Base-by-base conservation (phyloP, 2,888 invertebrate genomes). In the Eristalis arbustorum region DNA sequence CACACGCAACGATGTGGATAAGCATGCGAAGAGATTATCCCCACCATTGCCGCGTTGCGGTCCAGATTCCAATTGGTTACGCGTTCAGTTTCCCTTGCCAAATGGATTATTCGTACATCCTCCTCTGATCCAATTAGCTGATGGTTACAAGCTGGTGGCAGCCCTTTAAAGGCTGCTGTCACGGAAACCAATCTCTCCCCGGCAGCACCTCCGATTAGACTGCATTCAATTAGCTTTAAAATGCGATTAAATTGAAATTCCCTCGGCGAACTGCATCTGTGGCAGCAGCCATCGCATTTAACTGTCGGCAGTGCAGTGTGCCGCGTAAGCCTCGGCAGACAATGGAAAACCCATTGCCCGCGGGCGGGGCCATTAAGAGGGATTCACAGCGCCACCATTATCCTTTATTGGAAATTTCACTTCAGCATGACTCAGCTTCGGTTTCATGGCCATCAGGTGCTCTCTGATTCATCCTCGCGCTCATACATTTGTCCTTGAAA, bases 201-300 rank as follows among this genome's bases (percentile, higher is more conserved):
- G 13, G n/a, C 25, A 40, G 6, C 23, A 14, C 34, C 11, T 42
- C 31, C 56, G 56, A 23, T 62, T 62, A n/a, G 10, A 73, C 40
- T 68, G 67, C 72, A 72, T 68, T 73, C 68, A 66, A 83, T 72
- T 56, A 49, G 68, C 68, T 68, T 68, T 68, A 73, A 78, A 34
- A 56, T 57, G 42, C 77, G 68, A 83, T 83, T 83, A 66, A 83
- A 73, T 18, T n/a, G 22, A 25, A 59, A 59, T 62, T 82, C 57
- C 42, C 49, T 56, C 59, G 42, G 61, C 49, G 59, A 56, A 66
- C 18, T 64, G 73, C 82, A 83, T 83, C 67, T 83, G 73, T 63
- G 68, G 31, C 57, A 73, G 77, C 63, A 72, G 18, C 22, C 67
- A 42, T 78, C 67, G 64, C 13, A 59, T 67, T 82, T 82, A 42